Evolutionary conservation across 1,140 invertebrate species (phyloP).

Genomic region (Anthonomus grandis): DNA sequence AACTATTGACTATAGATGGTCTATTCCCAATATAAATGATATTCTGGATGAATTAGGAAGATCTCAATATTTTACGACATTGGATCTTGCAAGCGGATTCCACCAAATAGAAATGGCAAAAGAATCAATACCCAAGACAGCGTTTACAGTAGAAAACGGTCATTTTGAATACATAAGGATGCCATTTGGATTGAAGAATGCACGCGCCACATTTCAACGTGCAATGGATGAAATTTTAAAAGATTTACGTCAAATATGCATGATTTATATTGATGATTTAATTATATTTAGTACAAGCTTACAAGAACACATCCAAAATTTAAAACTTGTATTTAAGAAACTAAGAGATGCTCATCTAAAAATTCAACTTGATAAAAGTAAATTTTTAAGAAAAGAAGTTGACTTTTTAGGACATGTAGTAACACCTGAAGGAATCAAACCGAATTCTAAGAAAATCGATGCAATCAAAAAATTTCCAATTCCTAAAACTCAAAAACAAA

Average conservation of each 20-base stretch:
- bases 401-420: conserved; percentile 36
- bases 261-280: conserved; percentile 46
- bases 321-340: conserved; percentile 30
- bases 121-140: conserved; percentile 47
- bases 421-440: conserved; percentile 29
- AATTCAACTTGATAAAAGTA: conserved; percentile 36
- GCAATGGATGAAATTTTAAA: conserved; percentile 33
- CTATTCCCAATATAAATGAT: conserved; percentile 53
- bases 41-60: conserved; percentile 47
- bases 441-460: conserved; percentile 33
- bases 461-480: conserved; percentile 33
- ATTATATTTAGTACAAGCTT: conserved; percentile 33
- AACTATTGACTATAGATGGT: conserved; percentile 50
- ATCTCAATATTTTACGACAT: conserved; percentile 43
- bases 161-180: conserved; percentile 44
- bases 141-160: conserved; percentile 42
- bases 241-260: conserved; percentile 32
- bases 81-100: conserved; percentile 50
- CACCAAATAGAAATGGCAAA: conserved; percentile 48
- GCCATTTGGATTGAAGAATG: conserved; percentile 43
- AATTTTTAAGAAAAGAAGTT: conserved; percentile 26
- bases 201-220: conserved; percentile 47
- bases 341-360: conserved; percentile 22
- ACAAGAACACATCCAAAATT: conserved; percentile 30
- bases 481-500: conserved; percentile 34